Evolutionary conservation across 2,888 invertebrate species (phyloP).

Genomic region (Amaurobius ferox): DNA sequence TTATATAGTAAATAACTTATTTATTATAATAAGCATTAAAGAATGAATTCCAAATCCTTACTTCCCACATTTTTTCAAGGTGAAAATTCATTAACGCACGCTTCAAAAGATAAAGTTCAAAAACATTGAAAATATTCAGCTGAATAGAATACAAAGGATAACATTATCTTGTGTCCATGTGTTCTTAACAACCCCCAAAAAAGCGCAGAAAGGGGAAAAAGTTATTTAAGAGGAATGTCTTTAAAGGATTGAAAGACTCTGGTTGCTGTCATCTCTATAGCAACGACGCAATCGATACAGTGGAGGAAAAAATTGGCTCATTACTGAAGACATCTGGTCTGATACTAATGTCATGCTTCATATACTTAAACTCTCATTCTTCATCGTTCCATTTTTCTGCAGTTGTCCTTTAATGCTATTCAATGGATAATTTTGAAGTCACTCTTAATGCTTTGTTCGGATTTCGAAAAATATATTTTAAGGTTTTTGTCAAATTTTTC

Average conservation of each 20-base stretch:
- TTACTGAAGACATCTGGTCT: conserved; percentile 64
- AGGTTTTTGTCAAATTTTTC: too few relatives aligned
- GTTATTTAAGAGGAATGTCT: conserved; percentile 20
- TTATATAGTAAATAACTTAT: too few relatives aligned
- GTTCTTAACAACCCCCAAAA: too few relatives aligned
- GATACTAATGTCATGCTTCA: conserved; percentile 64
- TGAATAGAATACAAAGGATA: too few relatives aligned
- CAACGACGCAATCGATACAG: conserved; percentile 61
- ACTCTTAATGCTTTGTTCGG: not conserved
- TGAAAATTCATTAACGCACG: too few relatives aligned
- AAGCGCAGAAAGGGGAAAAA: not conserved
- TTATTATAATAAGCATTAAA: too few relatives aligned
- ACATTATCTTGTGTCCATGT: too few relatives aligned
- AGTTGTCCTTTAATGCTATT: not conserved
- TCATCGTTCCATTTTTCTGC: conserved; percentile 10
- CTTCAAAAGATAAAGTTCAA: too few relatives aligned
- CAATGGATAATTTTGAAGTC: not conserved
- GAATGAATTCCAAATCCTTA: too few relatives aligned
- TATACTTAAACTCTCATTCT: conserved; percentile 65
- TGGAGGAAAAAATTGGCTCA: conserved; percentile 62
- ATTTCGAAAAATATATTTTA: too few relatives aligned
- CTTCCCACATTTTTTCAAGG: too few relatives aligned
- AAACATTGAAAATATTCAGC: too few relatives aligned
- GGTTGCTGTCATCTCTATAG: conserved; percentile 41
- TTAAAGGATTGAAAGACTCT: conserved; percentile 31